These are phyloP conservation scores for Chromobotia macracanthus DNA, from an alignment of 2,797 vertebrate species.

Conservation along the genomic window DNA sequence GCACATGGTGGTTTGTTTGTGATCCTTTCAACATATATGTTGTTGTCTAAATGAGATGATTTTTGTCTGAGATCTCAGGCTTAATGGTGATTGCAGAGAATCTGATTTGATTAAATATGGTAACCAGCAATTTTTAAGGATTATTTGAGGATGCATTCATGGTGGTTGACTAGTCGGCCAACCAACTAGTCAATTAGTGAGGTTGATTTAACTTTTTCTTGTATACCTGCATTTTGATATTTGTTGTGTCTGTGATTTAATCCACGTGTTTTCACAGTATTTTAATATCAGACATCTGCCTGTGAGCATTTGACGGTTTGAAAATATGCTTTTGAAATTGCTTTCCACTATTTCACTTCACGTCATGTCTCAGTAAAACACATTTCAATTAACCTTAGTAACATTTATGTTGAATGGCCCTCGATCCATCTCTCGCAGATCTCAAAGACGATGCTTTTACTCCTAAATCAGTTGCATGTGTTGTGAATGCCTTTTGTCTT, in stretches of 20 bases:
- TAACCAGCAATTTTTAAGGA: no score
- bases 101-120: no score
- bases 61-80: background rate
- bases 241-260: no score
- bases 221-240: no score
- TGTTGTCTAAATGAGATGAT: background rate
- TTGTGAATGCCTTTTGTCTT: slow-evolving; percentile 16
- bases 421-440: background rate
- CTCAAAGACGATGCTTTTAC: slow-evolving; percentile 17
- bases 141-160: no score
- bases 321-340: background rate
- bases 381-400: slow-evolving; percentile 23
- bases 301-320: background rate
- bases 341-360: slow-evolving; percentile 1
- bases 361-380: background rate
- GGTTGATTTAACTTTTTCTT: background rate
- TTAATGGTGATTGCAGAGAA: background rate
- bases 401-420: slow-evolving; percentile 6
- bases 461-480: background rate
- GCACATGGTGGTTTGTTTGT: background rate
- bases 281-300: background rate
- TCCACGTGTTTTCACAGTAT: background rate
- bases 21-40: background rate
- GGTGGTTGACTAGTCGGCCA: no score
- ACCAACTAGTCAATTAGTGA: background rate